Conservation (phyloP, 1,140 invertebrate species). For the Drosophila erecta region DNA sequence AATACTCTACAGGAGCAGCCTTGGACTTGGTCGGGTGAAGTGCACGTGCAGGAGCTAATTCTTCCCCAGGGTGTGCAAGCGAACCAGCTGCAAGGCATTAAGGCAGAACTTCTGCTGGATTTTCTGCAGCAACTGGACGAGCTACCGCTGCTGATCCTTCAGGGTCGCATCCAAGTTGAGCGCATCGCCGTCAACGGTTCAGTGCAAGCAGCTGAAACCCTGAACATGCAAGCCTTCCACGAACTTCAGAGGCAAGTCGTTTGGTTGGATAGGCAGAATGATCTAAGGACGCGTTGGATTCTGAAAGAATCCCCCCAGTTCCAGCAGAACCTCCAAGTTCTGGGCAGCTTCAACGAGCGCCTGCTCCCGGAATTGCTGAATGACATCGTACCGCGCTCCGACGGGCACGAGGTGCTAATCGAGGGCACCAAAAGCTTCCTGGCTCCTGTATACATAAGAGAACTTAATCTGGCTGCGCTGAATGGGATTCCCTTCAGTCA, state of each 20-base stretch:
- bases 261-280: conserved; percentile 73
- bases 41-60: conserved; percentile 69
- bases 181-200: conserved; percentile 60
- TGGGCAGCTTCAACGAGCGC: conserved; percentile 61
- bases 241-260: conserved; percentile 65
- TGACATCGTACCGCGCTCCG: conserved; percentile 60
- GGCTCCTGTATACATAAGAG: conserved; percentile 20
- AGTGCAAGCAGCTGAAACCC: conserved; percentile 31
- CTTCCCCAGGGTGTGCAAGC: conserved; percentile 56
- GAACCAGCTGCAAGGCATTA: conserved; percentile 51
- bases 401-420: conserved; percentile 40
- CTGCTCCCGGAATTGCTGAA: conserved; percentile 58
- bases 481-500: conserved; percentile 64
- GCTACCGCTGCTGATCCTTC: conserved; percentile 68
- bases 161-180: conserved; percentile 71
- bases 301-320: conserved; percentile 50
- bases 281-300: conserved; percentile 51
- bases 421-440: conserved; percentile 66
- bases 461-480: conserved; percentile 46
- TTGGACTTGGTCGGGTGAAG: conserved; percentile 19
- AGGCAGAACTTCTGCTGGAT: conserved; percentile 42
- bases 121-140: conserved; percentile 71
- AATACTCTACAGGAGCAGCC: conserved; percentile 10
- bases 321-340: conserved; percentile 44
- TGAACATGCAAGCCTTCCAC: conserved; percentile 48